Percentiles rank a stretch among this genome's conserved stretches.
phyloP scores from a whole-genome alignment of 2,797 vertebrate species.

The Hemibagrus guttatus region DNA sequence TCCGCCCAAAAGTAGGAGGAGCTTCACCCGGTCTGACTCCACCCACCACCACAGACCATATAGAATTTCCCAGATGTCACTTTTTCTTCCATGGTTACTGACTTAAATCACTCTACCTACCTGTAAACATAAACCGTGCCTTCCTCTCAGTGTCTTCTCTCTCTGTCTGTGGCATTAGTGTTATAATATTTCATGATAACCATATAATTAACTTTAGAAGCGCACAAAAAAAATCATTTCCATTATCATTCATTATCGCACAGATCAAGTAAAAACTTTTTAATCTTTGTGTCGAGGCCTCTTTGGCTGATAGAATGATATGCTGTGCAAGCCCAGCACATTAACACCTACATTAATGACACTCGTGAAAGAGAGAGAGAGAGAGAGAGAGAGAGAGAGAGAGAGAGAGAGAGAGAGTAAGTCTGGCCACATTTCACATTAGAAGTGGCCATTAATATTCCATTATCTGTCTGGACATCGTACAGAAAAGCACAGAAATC shows the following conservation, averaged over 20 bases:
- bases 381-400: not conserved
- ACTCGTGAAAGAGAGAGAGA: constrained; percentile 36
- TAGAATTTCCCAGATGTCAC: not conserved
- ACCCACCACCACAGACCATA: not conserved
- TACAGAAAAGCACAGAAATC: constrained; percentile 41
- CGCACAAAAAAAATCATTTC: constrained; percentile 43
- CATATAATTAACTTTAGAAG: constrained; percentile 46
- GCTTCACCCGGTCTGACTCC: not conserved
- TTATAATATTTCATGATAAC: constrained; percentile 47
- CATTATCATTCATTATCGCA: constrained; percentile 49
- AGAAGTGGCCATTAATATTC: constrained; percentile 57
- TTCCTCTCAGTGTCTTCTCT: not conserved
- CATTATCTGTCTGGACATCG: constrained; percentile 57
- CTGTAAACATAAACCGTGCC: too few species aligned
- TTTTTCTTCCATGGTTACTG: not conserved
- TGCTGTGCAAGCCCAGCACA: constrained; percentile 51
- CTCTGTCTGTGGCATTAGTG: constrained; percentile 9
- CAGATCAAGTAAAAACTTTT: constrained; percentile 55
- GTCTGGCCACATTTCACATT: constrained; percentile 54
- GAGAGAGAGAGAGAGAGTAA: constrained; percentile 37
- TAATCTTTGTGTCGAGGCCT: constrained; percentile 51
- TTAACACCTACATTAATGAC: constrained; percentile 58
- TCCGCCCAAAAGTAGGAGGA: not conserved
- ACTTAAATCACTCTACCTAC: not conserved
- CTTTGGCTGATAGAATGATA: constrained; percentile 44